Evolutionary conservation across 2,888 invertebrate genomes (phyloP).

Genomic region (Torymus texanus): DNA sequence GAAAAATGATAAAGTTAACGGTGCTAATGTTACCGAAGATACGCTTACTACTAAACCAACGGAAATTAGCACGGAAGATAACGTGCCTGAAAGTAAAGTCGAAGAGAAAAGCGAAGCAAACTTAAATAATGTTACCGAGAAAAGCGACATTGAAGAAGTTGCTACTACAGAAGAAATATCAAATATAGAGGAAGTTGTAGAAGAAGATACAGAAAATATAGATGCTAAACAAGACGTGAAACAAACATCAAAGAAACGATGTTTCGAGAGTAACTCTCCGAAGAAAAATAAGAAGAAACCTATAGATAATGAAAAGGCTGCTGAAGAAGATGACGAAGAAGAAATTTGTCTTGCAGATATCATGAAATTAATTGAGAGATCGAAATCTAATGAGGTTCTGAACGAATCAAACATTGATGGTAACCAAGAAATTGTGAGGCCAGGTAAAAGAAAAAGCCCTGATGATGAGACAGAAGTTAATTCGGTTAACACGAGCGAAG

Average conservation of each 20-base stretch:
- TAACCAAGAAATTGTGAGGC: conserved; percentile 47
- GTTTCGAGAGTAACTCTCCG: conserved; percentile 63
- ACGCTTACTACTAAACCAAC: conserved; percentile 12
- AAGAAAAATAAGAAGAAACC: conserved; percentile 67
- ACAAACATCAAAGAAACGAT: conserved; percentile 65
- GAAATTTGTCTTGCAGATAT: conserved; percentile 66
- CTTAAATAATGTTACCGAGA: conserved; percentile 27
- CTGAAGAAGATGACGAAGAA: conserved; percentile 54
- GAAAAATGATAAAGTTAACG: conserved; percentile 5
- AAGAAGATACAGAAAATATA: conserved; percentile 31
- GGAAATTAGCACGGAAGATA: neutral
- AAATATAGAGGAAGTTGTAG: conserved; percentile 1
- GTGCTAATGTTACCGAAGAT: conserved; percentile 37
- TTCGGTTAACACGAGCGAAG: neutral
- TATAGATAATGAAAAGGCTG: conserved; percentile 58
- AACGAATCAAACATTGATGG: conserved; percentile 8
- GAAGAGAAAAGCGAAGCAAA: conserved; percentile 19
- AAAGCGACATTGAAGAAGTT: conserved; percentile 1
- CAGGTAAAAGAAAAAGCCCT: conserved; percentile 61
- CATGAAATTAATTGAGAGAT: conserved; percentile 65
- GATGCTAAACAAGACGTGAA: conserved; percentile 6
- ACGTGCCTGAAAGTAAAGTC: conserved; percentile 10
- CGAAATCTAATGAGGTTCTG: conserved; percentile 44
- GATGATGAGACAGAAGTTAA: conserved; percentile 57
- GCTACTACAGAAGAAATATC: conserved; percentile 8